phyloP scores from a whole-genome alignment of 2,113 vertebrate species.

The Thryonomys swinderianus region DNA sequence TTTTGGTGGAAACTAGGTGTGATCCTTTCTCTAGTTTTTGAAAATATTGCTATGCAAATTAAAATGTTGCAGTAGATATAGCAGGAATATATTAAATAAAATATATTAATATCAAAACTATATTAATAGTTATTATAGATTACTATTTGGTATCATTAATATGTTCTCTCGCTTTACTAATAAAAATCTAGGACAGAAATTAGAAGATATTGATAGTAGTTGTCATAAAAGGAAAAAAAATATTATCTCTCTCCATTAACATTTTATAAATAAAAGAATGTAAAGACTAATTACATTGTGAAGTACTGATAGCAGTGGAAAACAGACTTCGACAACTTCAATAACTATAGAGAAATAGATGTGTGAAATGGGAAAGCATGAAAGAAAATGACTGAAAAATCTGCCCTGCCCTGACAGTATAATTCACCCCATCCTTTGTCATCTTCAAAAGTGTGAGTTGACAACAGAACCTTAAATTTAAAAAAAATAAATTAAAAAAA shows the following conservation, averaged over 20 bases:
- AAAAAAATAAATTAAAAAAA: not conserved
- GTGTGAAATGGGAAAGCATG: not conserved
- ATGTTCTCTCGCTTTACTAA: not conserved
- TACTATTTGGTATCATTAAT: not conserved
- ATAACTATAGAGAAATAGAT: not conserved
- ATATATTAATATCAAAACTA: not conserved
- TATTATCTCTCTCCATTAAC: not conserved
- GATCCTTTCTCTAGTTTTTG: not conserved
- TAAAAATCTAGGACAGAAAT: not conserved
- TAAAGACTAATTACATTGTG: not conserved
- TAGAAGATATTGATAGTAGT: not conserved
- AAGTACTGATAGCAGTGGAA: not conserved
- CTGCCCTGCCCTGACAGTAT: not conserved
- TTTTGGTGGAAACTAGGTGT: not conserved
- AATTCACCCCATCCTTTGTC: not conserved
- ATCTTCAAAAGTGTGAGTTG: not conserved
- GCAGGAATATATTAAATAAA: not conserved
- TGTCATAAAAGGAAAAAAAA: not conserved
- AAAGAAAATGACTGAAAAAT: not conserved
- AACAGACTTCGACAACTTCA: not conserved
- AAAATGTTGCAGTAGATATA: not conserved
- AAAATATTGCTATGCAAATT: not conserved
- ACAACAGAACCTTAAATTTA: not conserved
- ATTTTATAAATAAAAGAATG: not conserved
- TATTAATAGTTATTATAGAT: not conserved